Evolutionary conservation across 2,113 vertebrate species (phyloP), one percentile per base, ranked within the genome.

Genomic region (Pangasianodon gigas): DNA sequence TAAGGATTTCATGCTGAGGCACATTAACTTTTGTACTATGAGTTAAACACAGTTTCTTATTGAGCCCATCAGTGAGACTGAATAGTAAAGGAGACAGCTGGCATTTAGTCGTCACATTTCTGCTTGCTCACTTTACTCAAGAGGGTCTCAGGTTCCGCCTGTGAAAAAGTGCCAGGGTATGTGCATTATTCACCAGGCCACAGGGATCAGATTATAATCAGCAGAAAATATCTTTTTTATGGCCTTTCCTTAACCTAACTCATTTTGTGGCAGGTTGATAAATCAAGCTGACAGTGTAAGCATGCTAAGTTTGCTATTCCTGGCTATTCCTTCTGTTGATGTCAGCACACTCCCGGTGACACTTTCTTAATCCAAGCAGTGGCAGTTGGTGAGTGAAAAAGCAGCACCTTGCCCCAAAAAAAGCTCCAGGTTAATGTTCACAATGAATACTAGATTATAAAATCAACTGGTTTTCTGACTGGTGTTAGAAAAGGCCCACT

Each of bases 181-280:
- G 95, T 97, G 95, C 95, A 98, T 98, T 98, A 98, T 98, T 98
- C 94, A 98, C 93, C 91, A 95, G 91, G 93, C 93, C 88, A 92
- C 84, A 84, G 90, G 95, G 95, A 96, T 96, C 96, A 93, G 93
- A 94, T 96, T 96, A 93, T 94, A 95, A 96, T 95, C 93, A 94
- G 92, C 92, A 93, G 93, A 96, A 93, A 94, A 92, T 91, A 90
- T 85, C 87, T 92, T 93, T 88, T 95, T 94, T 93, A 93, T 92
- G 29, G 88, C 90, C 92, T 93, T 94, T 90, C 84, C 88, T 88
- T 84, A 32, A 82, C 58, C 79, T 85, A 79, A 41, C 52, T 91
- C 29, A 77, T 67, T 54, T 69, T 85, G 71, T 41, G 51, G 75
- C 54, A 79, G 19, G 19, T n/a, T 83, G 81, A 67, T 84, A 86